Base-by-base conservation (phyloP, 2,797 vertebrate species). In the Anas bahamensis region DNA sequence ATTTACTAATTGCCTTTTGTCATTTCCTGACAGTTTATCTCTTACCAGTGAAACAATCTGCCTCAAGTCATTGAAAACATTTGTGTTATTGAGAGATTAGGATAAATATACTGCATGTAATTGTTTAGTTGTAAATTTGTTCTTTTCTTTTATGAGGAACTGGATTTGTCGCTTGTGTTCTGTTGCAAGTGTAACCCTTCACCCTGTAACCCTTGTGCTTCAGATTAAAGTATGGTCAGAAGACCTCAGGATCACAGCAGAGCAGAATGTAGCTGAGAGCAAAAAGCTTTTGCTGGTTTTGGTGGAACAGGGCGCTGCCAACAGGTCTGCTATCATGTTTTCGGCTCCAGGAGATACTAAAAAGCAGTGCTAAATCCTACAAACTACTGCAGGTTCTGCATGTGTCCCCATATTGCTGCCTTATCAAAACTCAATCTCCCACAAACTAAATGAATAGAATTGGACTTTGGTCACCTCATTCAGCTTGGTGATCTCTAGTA, bases 1-100 rank as follows among this genome's bases (percentile, higher is more conserved):
- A 91, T 95, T 90, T 95, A 87, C 90, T 96, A 97, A 97, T 97
- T 96, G 88, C 91, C 57, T 94, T 93, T 97, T 86, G 41, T 89
- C 1, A 9, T 75, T 95, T 65, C 65, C 83, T 95, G 93, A 72
- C 87, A 88, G 91, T 88, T 91, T 90, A 44, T 94, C 52, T 86
- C 76, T 91, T 84, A 53, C 56, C 63, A 35, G 57, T 1, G 17
- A 77, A 90, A 85, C 77, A 83, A 37, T 95, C 92, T 94, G 92
- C 89, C 85, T 92, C 42, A 22, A 93, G 91, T 86, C 92, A 66
- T 77, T 81, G 93, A 41, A 46, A 89, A 56, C 29, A 33, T 55
- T 90, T 61, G 29, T 50, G 41, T 89, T 52, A 66, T n/a, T 66
- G 52, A 55, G 68, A 78, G 48, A 84, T 73, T 9, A 69, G 79